These are phyloP conservation scores for Plebejus melissa DNA, from an alignment of 2,888 invertebrate genomes.

Conservation along the genomic window DNA sequence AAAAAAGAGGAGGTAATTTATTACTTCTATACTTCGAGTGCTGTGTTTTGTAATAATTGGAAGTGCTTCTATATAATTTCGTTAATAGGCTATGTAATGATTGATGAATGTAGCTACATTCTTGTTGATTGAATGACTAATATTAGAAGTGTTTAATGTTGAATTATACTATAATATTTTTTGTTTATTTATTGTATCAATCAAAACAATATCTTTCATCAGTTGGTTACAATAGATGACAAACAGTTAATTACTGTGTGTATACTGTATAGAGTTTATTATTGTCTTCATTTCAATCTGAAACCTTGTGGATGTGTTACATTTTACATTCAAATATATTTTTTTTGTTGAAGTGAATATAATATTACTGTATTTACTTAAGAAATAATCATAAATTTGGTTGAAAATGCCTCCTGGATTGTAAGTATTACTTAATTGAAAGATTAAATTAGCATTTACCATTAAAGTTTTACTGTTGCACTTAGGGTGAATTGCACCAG, in stretches of 20 bases:
- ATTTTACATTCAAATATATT: not conserved
- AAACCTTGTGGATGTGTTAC: not conserved
- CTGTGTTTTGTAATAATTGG: no score
- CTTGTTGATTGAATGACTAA: not conserved
- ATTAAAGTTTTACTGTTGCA: not conserved
- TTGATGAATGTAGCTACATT: not conserved
- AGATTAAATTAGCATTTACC: not conserved
- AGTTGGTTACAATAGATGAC: not conserved
- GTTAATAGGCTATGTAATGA: not conserved
- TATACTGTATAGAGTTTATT: not conserved
- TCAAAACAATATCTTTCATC: not conserved
- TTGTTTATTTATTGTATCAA: not conserved
- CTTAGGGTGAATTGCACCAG: no score
- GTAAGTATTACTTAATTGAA: not conserved
- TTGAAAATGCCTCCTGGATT: constrained; percentile 4
- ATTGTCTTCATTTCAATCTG: not conserved
- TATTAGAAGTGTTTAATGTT: not conserved
- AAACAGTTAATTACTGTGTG: not conserved
- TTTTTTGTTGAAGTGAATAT: not conserved
- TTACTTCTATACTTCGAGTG: no score
- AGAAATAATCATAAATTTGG: not conserved
- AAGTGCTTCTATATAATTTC: no score
- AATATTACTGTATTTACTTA: not conserved
- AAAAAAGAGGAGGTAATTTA: no score
- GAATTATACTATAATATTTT: not conserved